Conservation (phyloP, 2,888 invertebrate genomes). For the Drosophila falleni region DNA sequence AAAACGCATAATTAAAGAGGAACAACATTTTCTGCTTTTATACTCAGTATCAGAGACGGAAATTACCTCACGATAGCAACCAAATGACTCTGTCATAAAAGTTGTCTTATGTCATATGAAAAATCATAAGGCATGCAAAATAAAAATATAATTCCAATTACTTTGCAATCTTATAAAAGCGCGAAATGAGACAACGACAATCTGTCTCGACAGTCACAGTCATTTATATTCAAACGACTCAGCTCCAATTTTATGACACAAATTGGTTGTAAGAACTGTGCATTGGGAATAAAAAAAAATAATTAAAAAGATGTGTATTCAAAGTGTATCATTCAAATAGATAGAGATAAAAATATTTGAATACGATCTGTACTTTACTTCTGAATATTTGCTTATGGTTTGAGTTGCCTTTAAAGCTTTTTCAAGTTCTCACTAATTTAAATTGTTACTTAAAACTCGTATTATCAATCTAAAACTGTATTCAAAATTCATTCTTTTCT, state of each 20-base stretch:
- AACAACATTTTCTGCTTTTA: conserved; percentile 13
- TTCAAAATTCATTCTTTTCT: too few relatives aligned
- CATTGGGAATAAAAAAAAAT: conserved; percentile 8
- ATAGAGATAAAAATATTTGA: neutral
- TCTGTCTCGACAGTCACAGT: neutral
- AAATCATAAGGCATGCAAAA: conserved; percentile 15
- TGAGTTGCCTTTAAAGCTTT: too few relatives aligned
- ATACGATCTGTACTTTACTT: neutral
- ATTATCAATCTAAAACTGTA: too few relatives aligned
- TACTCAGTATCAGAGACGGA: conserved; percentile 10
- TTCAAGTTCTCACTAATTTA: too few relatives aligned
- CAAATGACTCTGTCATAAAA: conserved; percentile 38
- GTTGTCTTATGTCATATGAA: conserved; percentile 28
- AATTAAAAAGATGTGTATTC: neutral
- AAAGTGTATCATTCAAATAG: neutral
- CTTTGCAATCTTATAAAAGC: conserved; percentile 14
- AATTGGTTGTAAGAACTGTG: conserved; percentile 1
- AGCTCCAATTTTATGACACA: neutral
- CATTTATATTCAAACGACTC: neutral
- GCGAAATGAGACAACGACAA: conserved; percentile 4
- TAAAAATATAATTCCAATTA: conserved; percentile 23
- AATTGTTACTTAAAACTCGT: too few relatives aligned
- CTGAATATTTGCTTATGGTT: too few relatives aligned
- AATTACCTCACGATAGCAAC: conserved; percentile 20
- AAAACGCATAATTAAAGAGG: conserved; percentile 31